phyloP scores from a whole-genome alignment of 2,113 vertebrate species.

The Pachyramphus minor region DNA sequence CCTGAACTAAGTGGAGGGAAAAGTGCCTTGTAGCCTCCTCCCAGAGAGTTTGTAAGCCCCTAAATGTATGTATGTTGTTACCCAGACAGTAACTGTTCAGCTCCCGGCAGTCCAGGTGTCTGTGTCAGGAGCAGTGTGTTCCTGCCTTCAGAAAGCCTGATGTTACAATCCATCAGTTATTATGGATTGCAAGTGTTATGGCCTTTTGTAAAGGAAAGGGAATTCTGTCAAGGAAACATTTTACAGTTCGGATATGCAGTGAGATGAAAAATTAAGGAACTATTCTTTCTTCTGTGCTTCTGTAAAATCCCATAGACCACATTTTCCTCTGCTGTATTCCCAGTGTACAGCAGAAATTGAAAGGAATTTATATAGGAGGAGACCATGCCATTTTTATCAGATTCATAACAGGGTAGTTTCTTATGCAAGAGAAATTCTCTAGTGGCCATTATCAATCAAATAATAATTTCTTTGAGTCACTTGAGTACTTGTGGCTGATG shows the following conservation, averaged over 20 bases:
- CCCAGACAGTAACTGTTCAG: neutral
- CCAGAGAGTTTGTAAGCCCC: neutral
- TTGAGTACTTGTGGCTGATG: neutral
- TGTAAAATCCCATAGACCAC: neutral
- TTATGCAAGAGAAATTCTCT: neutral
- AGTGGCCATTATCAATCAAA: neutral
- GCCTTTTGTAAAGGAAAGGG: neutral
- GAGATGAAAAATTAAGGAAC: conserved; percentile 20
- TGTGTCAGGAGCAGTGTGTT: neutral
- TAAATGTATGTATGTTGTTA: accelerated
- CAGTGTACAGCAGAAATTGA: neutral
- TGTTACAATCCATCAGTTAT: neutral
- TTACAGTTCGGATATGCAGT: neutral
- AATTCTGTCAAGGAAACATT: neutral
- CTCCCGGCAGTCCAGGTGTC: neutral
- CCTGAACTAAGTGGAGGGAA: neutral
- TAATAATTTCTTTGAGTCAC: neutral
- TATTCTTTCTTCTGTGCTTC: neutral
- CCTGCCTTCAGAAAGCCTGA: neutral
- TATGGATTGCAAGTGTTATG: neutral
- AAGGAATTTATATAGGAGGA: neutral
- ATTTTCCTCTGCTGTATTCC: neutral
- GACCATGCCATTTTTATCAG: neutral
- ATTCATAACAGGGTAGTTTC: neutral
- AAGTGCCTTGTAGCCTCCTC: neutral